Evolutionary conservation across 2,888 invertebrate genomes (phyloP).

Genomic region (Morinoia aosen): DNA sequence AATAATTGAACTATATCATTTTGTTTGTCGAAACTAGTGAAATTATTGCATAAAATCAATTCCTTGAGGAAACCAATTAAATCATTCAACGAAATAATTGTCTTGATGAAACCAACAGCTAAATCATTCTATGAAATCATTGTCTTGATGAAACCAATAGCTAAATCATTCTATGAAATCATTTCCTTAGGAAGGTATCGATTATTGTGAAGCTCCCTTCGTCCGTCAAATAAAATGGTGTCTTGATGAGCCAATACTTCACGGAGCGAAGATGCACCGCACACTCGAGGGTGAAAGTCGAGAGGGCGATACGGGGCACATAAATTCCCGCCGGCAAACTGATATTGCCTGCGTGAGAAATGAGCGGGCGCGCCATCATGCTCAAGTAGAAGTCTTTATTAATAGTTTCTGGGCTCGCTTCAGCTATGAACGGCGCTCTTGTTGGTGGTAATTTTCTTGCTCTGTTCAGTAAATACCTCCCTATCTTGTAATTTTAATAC

Average conservation of each 20-base stretch:
- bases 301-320: neutral
- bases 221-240: neutral
- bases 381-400: neutral
- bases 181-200: neutral
- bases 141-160: neutral
- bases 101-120: neutral
- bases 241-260: neutral
- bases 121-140: neutral
- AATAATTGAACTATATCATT: too few species aligned
- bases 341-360: slow-evolving; percentile 1
- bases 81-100: neutral
- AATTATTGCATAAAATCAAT: too few species aligned
- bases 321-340: neutral
- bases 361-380: neutral
- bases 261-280: neutral
- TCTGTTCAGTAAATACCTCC: too few species aligned
- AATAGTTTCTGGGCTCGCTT: neutral
- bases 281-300: neutral
- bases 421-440: neutral
- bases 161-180: too few species aligned
- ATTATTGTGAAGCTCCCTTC: neutral
- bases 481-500: too few species aligned
- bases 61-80: too few species aligned
- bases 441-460: too few species aligned
- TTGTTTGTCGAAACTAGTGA: too few species aligned